Base-by-base conservation (phyloP, 1,140 invertebrate species). In the Drosophila subpulchrella region DNA sequence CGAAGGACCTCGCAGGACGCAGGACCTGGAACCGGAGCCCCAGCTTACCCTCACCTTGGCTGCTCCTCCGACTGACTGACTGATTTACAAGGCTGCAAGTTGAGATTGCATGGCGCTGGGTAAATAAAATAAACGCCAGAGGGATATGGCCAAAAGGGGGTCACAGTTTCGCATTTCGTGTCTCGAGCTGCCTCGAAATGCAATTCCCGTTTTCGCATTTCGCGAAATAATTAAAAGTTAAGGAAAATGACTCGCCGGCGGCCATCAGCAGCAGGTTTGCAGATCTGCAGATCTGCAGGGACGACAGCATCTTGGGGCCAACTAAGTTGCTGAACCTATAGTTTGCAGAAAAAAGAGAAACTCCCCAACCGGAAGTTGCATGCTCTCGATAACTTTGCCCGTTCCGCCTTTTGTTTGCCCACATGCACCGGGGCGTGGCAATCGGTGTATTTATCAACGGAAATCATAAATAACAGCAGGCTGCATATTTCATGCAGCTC, bases 201-300 rank as follows among this genome's bases (percentile, higher is more conserved):
- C 79, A 88, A 88, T 86, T 88, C 86, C 75, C 84, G 84, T 89
- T 85, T 85, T 89, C 63, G 84, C 83, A 83, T 89, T 88, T 88
- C 78, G 71, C 78, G 78, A 88, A 88, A 88, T 88, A 88, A 88
- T 88, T 88, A 88, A 88, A 78, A 89, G 56, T 88, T 88, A 80
- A 88, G 78, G 76, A 73, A 77, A 73, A 75, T 53, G 67, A 72
- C 61, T 42, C 38, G 58, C 74, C 38, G 41, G 5, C 44, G 70
- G 58, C 70, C 56, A 66, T 48, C 44, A 44, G 34, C 27, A 53
- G 53, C 72, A 75, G 58, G 36, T 30, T 38, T 10, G 34, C 24
- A 27, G 44, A 13, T 53, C 30, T 39, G 17, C 30, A 75, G 13
- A 32, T 13, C 12, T 15, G 41, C 3, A 42, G 7, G 34, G 7